Conservation (phyloP, 2,888 invertebrate genomes). For the Chelonus formosanus region DNA sequence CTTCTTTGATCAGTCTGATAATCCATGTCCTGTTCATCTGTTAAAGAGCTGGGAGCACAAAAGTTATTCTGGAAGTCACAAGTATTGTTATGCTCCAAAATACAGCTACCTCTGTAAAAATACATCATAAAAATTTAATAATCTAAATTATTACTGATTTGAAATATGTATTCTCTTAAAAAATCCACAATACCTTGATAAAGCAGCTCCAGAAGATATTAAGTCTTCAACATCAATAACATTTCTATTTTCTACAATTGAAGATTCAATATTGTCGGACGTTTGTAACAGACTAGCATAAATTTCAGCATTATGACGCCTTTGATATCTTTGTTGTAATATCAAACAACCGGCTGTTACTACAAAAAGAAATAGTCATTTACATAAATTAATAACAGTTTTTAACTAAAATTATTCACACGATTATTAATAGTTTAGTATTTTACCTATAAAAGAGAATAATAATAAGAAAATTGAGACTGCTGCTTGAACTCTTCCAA, state of each 20-base stretch:
- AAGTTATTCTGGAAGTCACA: conserved; percentile 50
- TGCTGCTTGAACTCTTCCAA: conserved; percentile 80
- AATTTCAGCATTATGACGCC: conserved; percentile 66
- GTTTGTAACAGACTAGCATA: conserved; percentile 46
- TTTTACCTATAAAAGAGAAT: conserved; percentile 80
- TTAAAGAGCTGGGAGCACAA: conserved; percentile 50
- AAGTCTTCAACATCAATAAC: conserved; percentile 64
- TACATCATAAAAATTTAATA: conserved; percentile 21
- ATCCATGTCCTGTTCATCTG: conserved; percentile 54
- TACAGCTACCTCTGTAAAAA: conserved; percentile 39
- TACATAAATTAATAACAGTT: too few species aligned
- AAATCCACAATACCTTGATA: conserved; percentile 38
- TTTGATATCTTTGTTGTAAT: conserved; percentile 81
- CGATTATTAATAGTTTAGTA: too few species aligned
- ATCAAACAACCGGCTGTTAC: conserved; percentile 85
- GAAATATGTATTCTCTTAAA: too few species aligned
- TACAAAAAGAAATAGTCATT: conserved; percentile 55
- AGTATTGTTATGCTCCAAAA: conserved; percentile 40
- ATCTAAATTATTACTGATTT: too few species aligned
- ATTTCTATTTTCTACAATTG: conserved; percentile 41
- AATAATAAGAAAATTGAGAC: conserved; percentile 79
- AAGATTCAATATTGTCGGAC: conserved; percentile 37
- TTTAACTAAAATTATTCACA: too few species aligned
- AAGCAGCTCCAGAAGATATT: conserved; percentile 47
- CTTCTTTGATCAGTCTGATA: conserved; percentile 48